Base-by-base conservation (phyloP, 2,113 vertebrate genomes). In the Megaceryle torquata region DNA sequence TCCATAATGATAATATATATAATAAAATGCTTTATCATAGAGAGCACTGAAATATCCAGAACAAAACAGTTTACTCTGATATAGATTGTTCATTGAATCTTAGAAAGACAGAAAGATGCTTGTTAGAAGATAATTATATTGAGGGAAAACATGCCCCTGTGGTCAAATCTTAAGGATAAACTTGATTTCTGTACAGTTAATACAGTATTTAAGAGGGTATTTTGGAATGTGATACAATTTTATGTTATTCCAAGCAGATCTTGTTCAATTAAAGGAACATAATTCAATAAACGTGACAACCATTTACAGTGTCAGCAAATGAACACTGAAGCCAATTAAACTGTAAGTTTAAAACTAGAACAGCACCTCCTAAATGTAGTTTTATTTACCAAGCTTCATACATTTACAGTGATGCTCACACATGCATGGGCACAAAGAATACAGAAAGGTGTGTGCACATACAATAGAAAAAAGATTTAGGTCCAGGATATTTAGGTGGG, bases 401-500 rank as follows among this genome's bases (percentile, higher is more conserved):
- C 19, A 16, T 17, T n/a, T 21, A 26, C 12, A 51, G 10, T 3
- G 20, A 82, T 43, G 11, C 7, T 33, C 13, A 3, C 0, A 0
- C 6, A n/a, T 33, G 13, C 12, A 20, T 22, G 35, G 0, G 0
- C 11, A 25, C 6, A 53, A 3, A 50, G 48, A 39, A 16, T 3
- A 64, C 8, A 68, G 11, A 57, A 88, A 56, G 11, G 18, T 50
- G 48, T 22, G 22, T 44, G 15, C 21, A 50, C 48, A 24, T 51
- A 51, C 6, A 39, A 15, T 3, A 37, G 37, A 37, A 37, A 37
- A 37, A 37, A 37, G 7, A 37, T 37, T 37, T 37, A 37, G 37
- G 21, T 43, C 57, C 35, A 50, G 5, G 5, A 50, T 33, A 26
- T 6, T 24, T 37, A 37, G 37, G 21, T 9, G 54, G 11, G 9